Conservation (phyloP, 2,113 vertebrate species). For the Dinomys branickii region DNA sequence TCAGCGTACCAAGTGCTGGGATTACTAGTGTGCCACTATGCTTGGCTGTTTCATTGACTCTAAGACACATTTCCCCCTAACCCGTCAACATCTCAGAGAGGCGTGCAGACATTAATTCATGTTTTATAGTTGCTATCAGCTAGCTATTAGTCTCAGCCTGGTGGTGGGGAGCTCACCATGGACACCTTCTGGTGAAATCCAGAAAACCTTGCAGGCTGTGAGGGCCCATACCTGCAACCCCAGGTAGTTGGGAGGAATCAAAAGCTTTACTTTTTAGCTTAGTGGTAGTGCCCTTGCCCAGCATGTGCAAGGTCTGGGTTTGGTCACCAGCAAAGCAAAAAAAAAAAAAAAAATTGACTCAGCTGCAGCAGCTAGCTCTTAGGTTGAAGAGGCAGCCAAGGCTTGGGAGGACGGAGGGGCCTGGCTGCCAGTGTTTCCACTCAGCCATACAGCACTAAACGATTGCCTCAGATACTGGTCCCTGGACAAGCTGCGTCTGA, state of each 20-base stretch:
- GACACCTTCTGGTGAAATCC: conserved; percentile 36
- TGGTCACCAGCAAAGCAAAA: neutral
- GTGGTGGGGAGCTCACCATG: neutral
- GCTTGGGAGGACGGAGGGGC: neutral
- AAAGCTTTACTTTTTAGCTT: neutral
- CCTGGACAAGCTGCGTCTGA: neutral
- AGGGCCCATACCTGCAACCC: neutral
- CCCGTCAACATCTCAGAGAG: neutral
- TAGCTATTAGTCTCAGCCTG: conserved; percentile 35
- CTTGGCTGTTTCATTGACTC: neutral
- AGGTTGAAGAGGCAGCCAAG: neutral
- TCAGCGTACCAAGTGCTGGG: neutral
- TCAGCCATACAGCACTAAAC: neutral
- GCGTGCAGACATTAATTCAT: neutral
- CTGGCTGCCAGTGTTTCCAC: neutral
- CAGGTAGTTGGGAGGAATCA: neutral
- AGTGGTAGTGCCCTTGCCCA: neutral
- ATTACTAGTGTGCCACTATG: neutral
- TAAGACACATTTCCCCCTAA: neutral
- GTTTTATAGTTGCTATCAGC: neutral
- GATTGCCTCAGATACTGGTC: neutral
- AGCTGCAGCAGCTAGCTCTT: neutral
- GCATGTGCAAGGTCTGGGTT: neutral
- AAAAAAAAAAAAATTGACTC: neutral
- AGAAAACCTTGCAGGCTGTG: neutral